phyloP scores from a whole-genome alignment of 2,113 vertebrate species.

The Symphodus melops region DNA sequence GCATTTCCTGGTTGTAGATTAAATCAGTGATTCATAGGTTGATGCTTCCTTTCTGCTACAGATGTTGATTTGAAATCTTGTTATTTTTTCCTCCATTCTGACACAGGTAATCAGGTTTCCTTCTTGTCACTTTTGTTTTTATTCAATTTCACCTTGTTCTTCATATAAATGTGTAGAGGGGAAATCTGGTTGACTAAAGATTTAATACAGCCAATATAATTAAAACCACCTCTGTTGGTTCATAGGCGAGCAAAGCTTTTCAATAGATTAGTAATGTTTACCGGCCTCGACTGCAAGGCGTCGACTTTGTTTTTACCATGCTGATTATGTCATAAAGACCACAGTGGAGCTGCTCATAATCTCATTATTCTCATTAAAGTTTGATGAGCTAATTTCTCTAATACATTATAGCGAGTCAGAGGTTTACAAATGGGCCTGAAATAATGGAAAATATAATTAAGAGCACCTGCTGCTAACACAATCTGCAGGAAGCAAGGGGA shows the following conservation, averaged over 20 bases:
- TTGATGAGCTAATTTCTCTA: conserved; percentile 50
- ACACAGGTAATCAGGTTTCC: no score
- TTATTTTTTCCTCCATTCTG: no score
- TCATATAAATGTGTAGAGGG: neutral
- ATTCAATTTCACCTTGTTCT: neutral
- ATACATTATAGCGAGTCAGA: conserved; percentile 38
- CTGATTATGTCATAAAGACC: conserved; percentile 38
- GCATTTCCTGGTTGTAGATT: no score
- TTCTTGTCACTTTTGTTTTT: no score
- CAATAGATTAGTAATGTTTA: conserved; percentile 6
- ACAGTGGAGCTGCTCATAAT: conserved; percentile 44
- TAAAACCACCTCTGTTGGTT: neutral
- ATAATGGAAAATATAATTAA: conserved; percentile 63
- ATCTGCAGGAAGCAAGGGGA: conserved; percentile 24
- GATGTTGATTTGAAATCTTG: no score
- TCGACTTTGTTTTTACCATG: neutral
- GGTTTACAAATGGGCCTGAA: conserved; percentile 53
- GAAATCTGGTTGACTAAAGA: neutral
- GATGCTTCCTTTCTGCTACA: no score
- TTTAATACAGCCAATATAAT: conserved; percentile 5
- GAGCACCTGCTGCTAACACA: conserved; percentile 50
- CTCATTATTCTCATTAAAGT: conserved; percentile 58
- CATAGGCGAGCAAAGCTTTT: neutral
- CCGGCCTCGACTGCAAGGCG: conserved; percentile 19
- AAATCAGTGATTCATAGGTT: no score